Evolutionary conservation across 35 echinoderm and acorn worm genomes (phyloP).

Genomic region (Lytechinus variegatus): DNA sequence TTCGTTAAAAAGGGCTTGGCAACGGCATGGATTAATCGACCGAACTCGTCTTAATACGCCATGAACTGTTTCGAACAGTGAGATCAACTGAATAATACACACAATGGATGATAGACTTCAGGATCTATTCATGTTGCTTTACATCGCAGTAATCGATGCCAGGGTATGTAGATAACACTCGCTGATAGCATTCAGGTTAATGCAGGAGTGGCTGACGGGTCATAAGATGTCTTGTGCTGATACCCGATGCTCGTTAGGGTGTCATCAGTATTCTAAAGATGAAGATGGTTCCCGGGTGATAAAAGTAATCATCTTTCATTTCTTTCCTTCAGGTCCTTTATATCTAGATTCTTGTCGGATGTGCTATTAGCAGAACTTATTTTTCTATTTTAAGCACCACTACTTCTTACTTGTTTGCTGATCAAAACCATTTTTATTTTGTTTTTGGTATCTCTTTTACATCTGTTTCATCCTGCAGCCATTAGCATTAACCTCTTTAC

Average conservation of each 20-base stretch:
- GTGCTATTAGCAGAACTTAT: not conserved
- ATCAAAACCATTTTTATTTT: not conserved
- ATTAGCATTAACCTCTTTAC: not conserved
- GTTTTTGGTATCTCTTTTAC: not conserved
- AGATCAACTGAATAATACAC: not conserved
- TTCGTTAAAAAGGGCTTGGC: not conserved
- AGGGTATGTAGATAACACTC: not conserved
- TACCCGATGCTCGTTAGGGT: not conserved
- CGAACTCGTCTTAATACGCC: not conserved
- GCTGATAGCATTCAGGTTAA: not conserved
- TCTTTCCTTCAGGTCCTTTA: not conserved
- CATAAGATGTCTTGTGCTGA: not conserved
- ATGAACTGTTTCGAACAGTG: not conserved
- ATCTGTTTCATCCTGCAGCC: not conserved
- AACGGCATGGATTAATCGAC: not conserved
- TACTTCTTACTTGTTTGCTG: not conserved
- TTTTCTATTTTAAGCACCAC: not conserved
- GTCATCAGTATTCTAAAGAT: not conserved
- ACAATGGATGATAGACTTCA: not conserved
- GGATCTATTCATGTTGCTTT: not conserved
- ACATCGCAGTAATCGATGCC: not conserved
- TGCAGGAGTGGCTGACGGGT: not conserved
- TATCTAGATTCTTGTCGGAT: not conserved
- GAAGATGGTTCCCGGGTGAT: not conserved
- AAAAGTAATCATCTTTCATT: not conserved